phyloP scores from a whole-genome alignment of 2,888 invertebrate genomes.

The Leptopilina syphax region DNA sequence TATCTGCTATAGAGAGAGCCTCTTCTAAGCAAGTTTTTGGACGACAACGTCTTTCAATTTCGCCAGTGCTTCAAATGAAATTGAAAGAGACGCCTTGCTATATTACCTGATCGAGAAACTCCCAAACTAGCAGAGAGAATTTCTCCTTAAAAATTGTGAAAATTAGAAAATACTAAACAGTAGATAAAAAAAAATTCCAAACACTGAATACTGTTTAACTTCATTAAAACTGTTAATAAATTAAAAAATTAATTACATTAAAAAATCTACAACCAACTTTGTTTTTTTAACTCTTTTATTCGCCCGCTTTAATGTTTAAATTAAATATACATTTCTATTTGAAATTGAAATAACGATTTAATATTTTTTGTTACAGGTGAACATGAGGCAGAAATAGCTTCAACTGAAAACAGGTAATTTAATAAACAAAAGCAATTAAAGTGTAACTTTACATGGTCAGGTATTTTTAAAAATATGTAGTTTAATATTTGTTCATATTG shows the following conservation, averaged over 20 bases:
- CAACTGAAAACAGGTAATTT: too few species aligned
- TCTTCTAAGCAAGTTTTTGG: slow-evolving; percentile 12
- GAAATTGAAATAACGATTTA: too few species aligned
- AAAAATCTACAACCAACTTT: too few species aligned
- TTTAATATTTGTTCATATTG: too few species aligned
- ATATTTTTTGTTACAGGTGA: too few species aligned
- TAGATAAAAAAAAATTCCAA: background rate
- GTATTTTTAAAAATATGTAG: too few species aligned
- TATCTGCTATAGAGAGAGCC: slow-evolving; percentile 5
- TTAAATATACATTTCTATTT: too few species aligned
- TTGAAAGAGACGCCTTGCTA: slow-evolving; percentile 4
- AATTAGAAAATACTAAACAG: background rate
- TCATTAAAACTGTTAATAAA: background rate
- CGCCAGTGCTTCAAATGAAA: background rate
- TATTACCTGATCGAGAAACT: slow-evolving; percentile 9
- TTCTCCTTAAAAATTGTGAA: background rate
- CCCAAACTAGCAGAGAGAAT: background rate
- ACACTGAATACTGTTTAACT: background rate
- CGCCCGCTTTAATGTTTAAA: too few species aligned
- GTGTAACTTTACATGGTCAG: background rate
- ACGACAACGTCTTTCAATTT: slow-evolving; percentile 3
- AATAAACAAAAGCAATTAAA: background rate
- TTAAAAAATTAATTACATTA: too few species aligned
- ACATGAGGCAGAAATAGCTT: too few species aligned
- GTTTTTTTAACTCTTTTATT: too few species aligned